Percentiles rank a stretch among this genome's conserved stretches.
Evolutionary conservation across 2,888 invertebrate genomes (phyloP).

Genomic region (Pocota personata): DNA sequence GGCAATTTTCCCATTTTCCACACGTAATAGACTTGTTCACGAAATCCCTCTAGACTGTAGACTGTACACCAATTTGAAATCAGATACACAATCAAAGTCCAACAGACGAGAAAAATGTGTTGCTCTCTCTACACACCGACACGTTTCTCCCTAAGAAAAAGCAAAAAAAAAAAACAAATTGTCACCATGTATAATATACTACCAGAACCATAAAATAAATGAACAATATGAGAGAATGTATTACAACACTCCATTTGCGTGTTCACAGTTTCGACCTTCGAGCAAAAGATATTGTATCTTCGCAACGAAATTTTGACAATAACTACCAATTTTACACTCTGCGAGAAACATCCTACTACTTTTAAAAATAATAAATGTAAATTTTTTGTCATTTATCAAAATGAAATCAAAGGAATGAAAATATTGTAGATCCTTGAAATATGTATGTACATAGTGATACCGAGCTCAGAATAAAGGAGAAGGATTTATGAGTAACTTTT

Average conservation of each 20-base stretch:
- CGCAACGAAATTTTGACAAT: slow-evolving; percentile 9
- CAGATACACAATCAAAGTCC: slow-evolving; percentile 50
- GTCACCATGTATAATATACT: slow-evolving; percentile 55
- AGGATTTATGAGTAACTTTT: slow-evolving; percentile 44
- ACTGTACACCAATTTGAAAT: slow-evolving; percentile 31
- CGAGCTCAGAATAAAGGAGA: neutral
- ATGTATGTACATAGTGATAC: too few relatives aligned
- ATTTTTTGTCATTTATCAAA: slow-evolving; percentile 49
- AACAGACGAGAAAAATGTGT: slow-evolving; percentile 42
- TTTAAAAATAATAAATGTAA: slow-evolving; percentile 20
- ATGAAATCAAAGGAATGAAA: slow-evolving; percentile 12
- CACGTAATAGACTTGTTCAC: slow-evolving; percentile 4
- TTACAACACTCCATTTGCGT: slow-evolving; percentile 37
- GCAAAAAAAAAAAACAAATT: neutral
- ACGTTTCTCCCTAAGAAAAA: slow-evolving; percentile 11
- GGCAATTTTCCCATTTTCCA: slow-evolving; percentile 9
- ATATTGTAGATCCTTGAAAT: slow-evolving; percentile 26
- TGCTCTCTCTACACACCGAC: slow-evolving; percentile 15
- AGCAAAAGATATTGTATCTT: neutral
- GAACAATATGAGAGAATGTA: slow-evolving; percentile 13
- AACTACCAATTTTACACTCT: slow-evolving; percentile 28
- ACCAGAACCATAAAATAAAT: slow-evolving; percentile 51
- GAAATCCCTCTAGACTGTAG: neutral
- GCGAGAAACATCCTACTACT: neutral
- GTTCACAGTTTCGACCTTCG: neutral